Evolutionary conservation across 2,113 vertebrate species (phyloP).

Genomic region (Tauraco erythrolophus): DNA sequence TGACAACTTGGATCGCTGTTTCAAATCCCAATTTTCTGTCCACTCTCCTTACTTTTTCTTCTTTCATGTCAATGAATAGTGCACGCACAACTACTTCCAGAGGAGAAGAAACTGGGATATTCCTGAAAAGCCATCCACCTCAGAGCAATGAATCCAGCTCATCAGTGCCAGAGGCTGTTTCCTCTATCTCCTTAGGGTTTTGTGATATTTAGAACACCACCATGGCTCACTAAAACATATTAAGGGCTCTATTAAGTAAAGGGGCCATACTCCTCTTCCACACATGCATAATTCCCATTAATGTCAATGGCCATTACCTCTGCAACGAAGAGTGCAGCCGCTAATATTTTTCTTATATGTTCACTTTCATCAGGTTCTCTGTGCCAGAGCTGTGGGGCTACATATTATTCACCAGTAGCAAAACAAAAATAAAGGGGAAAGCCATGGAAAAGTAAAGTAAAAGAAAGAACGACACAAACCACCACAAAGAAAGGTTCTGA

Average conservation of each 20-base stretch:
- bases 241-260: slow-evolving; percentile 67
- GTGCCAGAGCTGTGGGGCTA: slow-evolving; percentile 5
- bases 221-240: slow-evolving; percentile 70
- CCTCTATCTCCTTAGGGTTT: slow-evolving; percentile 66
- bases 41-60: slow-evolving; percentile 18
- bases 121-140: slow-evolving; percentile 26
- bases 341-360: slow-evolving; percentile 59
- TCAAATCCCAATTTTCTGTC: slow-evolving; percentile 40
- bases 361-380: slow-evolving; percentile 42
- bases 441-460: not conserved
- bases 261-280: slow-evolving; percentile 20
- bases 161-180: slow-evolving; percentile 51
- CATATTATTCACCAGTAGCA: slow-evolving; percentile 1
- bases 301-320: slow-evolving; percentile 47
- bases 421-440: slow-evolving; percentile 58
- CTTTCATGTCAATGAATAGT: not conserved
- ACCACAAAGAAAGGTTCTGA: not conserved
- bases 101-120: not conserved
- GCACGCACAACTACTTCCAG: not conserved
- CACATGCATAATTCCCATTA: slow-evolving; percentile 68
- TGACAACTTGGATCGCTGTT: not conserved
- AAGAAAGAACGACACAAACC: not conserved
- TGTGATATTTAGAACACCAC: slow-evolving; percentile 54
- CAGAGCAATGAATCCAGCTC: slow-evolving; percentile 70
- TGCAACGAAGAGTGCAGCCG: slow-evolving; percentile 20